Base-by-base conservation (phyloP, 2,888 invertebrate genomes). In the Tholera decimalis region DNA sequence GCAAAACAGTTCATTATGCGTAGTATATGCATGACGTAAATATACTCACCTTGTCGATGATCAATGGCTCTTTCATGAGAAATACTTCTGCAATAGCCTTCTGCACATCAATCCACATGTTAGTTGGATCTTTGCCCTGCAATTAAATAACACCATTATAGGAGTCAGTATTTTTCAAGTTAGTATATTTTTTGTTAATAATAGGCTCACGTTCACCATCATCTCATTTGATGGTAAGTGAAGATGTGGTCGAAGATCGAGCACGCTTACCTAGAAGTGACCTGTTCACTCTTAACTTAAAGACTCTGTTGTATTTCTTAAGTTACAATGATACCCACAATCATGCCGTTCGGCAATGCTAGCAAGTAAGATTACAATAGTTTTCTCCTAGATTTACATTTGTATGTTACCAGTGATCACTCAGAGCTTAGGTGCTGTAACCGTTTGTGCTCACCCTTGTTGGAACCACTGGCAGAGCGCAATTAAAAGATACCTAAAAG, bases 71-170 rank as follows among this genome's bases (percentile, higher is more conserved):
- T 87, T 98, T 98, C 49, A 96, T 96, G 28, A 97, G 88, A 44
- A 97, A 96, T 50, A 97, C 96, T 83, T 96, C 96, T 22, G 97
- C 95, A 55, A 99, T 97, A 0, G 98, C 97, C 43, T 97, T 96
- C 81, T 97, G 97, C 2, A 98, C 97, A 86, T 98, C 97, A 1
- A 94, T 88, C 99, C 99, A 99, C 87, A 99, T 97, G 64, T 91
- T 91, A 0, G 93, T 89, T 0, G 98, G 97, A 91, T 98, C 96
- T 88, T 97, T 96, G 0, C 97, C 97, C 95, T 96, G 89, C 50
- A 89, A 74, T n/a, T 0, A 24, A 20, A 28, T 28, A 2, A 8
- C 2, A n/a, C 15, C 1, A 44, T 44, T 44, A 6, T 24, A 46
- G 8, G n/a, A 8, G 15, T 43, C 6, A 13, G 0, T 20, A 41